These are phyloP conservation scores for Meriones unguiculatus DNA, from an alignment of 2,113 vertebrate species.

Conservation along the genomic window DNA sequence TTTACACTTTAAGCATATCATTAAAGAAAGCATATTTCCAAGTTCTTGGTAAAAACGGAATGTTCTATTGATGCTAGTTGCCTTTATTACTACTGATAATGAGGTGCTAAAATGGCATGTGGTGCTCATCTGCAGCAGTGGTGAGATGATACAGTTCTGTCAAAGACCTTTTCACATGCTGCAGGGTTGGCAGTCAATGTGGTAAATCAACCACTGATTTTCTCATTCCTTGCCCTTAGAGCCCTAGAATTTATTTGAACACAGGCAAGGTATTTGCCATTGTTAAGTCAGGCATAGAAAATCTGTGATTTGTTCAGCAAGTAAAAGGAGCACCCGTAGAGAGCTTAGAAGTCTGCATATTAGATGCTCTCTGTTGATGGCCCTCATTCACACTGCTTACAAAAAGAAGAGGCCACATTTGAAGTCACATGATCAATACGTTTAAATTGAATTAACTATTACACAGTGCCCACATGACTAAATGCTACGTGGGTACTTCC, in stretches of 20 bases:
- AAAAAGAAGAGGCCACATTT: not conserved
- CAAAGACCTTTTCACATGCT: constrained; percentile 28
- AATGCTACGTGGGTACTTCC: rapidly evolving
- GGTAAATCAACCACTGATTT: constrained; percentile 16
- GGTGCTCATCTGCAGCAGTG: not conserved
- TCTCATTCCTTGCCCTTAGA: constrained; percentile 49
- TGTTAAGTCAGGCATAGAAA: not conserved
- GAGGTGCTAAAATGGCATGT: constrained; percentile 4
- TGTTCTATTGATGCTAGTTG: not conserved
- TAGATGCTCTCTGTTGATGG: not conserved
- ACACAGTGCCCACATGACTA: too few species aligned
- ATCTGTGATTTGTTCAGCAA: not conserved
- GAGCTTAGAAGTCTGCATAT: not conserved
- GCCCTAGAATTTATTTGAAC: not conserved
- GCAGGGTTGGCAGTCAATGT: not conserved
- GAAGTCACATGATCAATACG: not conserved
- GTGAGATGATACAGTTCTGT: not conserved
- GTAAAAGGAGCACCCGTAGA: not conserved
- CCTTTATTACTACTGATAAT: constrained; percentile 6
- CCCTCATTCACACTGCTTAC: not conserved
- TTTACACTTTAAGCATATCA: constrained; percentile 21
- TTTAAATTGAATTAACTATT: not conserved
- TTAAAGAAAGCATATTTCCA: constrained; percentile 32
- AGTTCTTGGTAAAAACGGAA: constrained; percentile 6
- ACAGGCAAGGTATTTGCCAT: constrained; percentile 11